phyloP scores from a whole-genome alignment of 2,888 invertebrate genomes.

The Hoplodrina blanda region DNA sequence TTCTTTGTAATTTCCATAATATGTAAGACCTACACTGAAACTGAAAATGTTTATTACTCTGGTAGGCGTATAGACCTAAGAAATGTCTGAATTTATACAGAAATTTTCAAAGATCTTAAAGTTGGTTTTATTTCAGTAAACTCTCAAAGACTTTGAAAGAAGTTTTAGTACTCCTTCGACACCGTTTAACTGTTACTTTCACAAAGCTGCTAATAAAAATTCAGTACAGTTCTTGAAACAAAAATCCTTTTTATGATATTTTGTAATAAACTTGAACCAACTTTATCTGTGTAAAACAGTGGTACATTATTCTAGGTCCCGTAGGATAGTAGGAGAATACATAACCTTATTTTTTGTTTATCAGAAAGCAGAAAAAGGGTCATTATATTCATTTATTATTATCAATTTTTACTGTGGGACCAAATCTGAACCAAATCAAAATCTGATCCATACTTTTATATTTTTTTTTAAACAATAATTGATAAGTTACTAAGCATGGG shows the following conservation, averaged over 20 bases:
- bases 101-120: constrained; percentile 16
- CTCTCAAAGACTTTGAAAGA: neutral
- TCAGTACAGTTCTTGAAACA: constrained; percentile 5
- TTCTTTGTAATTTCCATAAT: neutral
- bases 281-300: constrained; percentile 8
- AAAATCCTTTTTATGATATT: constrained; percentile 21
- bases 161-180: constrained; percentile 13
- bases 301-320: constrained; percentile 6
- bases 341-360: no score
- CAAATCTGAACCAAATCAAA: no score
- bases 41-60: neutral
- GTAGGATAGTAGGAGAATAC: neutral
- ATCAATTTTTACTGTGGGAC: no score
- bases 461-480: no score
- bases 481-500: no score
- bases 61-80: neutral
- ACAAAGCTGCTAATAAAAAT: constrained; percentile 28
- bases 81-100: constrained; percentile 27
- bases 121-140: constrained; percentile 17
- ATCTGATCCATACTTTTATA: no score
- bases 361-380: no score
- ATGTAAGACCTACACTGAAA: neutral
- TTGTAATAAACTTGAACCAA: neutral
- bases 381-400: no score
- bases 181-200: constrained; percentile 1